Percentiles rank a stretch among this genome's conserved stretches.
Conservation (phyloP, 2,888 invertebrate species). For the Phaedon cochleariae region DNA sequence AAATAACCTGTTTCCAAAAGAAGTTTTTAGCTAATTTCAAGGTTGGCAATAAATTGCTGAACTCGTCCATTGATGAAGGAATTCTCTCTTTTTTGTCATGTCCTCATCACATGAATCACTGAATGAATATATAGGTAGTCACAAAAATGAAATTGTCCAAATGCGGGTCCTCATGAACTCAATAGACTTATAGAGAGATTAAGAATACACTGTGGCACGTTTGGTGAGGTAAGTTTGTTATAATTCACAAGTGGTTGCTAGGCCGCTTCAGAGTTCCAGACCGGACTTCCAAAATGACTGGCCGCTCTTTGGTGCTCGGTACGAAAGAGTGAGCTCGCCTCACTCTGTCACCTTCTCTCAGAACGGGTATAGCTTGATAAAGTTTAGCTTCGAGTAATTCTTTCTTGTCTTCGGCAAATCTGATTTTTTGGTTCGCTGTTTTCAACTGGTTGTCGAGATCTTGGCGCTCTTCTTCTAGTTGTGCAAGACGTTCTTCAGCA, state of each 20-base stretch:
- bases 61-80: too few relatives aligned
- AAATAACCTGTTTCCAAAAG: too few relatives aligned
- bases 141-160: too few relatives aligned
- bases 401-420: slow-evolving; percentile 71
- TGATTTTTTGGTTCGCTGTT: slow-evolving; percentile 74
- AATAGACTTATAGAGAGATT: too few relatives aligned
- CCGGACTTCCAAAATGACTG: slow-evolving; percentile 60
- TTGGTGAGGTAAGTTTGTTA: slow-evolving; percentile 38
- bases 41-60: too few relatives aligned
- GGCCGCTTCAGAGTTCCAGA: slow-evolving; percentile 55
- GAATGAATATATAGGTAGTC: too few relatives aligned
- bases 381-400: slow-evolving; percentile 68
- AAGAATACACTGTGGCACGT: too few relatives aligned
- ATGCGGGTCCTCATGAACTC: too few relatives aligned
- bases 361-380: slow-evolving; percentile 65
- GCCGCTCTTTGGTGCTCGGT: slow-evolving; percentile 70
- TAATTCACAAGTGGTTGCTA: slow-evolving; percentile 21
- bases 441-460: slow-evolving; percentile 75
- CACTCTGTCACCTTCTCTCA: slow-evolving; percentile 68
- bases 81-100: too few relatives aligned
- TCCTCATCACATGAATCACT: too few relatives aligned
- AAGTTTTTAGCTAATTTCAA: too few relatives aligned
- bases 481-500: slow-evolving; percentile 74
- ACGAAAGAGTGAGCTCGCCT: slow-evolving; percentile 76
- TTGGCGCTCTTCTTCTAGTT: slow-evolving; percentile 76